Evolutionary conservation across 2,888 invertebrate genomes (phyloP).

Genomic region (Lasioglossum leucozonium): DNA sequence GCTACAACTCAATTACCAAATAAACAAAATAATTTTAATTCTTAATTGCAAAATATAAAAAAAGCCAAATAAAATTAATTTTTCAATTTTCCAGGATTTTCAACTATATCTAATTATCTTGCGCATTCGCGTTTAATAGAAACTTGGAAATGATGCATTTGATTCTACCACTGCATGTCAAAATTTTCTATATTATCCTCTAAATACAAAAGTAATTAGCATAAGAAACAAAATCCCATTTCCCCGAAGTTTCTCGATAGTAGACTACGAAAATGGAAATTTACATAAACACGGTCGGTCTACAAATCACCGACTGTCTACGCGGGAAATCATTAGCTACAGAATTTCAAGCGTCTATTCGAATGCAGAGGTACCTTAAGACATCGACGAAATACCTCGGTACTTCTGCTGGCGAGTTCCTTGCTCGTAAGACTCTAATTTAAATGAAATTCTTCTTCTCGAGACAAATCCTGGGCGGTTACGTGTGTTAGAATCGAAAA

Average conservation of each 20-base stretch:
- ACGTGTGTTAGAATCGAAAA: background rate
- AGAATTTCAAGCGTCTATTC: constrained; percentile 1
- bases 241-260: background rate
- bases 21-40: too few relatives aligned
- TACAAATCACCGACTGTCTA: background rate
- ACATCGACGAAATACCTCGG: constrained; percentile 6
- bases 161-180: background rate
- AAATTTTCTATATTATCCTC: background rate
- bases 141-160: background rate
- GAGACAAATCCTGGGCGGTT: background rate
- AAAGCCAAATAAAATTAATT: too few relatives aligned
- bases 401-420: background rate
- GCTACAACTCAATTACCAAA: too few relatives aligned
- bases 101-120: too few relatives aligned
- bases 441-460: constrained; percentile 1
- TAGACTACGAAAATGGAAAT: background rate
- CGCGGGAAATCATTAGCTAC: constrained; percentile 1
- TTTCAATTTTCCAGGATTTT: too few relatives aligned
- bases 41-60: too few relatives aligned
- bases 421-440: constrained; percentile 1
- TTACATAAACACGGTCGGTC: background rate
- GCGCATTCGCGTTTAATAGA: too few relatives aligned
- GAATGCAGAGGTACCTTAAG: background rate
- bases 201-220: background rate
- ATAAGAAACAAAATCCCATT: background rate